Evolutionary conservation across 1,140 invertebrate genomes (phyloP).

Genomic region (Lysiphlebus fabarum): DNA sequence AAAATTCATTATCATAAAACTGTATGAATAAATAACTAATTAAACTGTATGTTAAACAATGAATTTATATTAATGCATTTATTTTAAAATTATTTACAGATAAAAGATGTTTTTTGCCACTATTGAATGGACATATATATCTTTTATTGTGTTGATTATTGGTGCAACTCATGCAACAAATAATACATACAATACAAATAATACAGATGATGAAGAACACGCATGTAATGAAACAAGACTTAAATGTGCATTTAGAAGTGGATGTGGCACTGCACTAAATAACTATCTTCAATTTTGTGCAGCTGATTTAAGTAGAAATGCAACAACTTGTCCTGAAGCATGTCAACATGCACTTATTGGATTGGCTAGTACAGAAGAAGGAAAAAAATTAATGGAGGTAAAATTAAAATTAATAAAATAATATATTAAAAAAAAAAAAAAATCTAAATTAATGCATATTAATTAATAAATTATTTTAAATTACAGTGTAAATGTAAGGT

Average conservation of each 20-base stretch:
- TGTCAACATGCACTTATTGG: constrained; percentile 75
- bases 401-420: constrained; percentile 35
- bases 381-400: constrained; percentile 69
- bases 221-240: no score
- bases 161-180: constrained; percentile 26
- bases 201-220: no score
- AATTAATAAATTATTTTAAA: constrained; percentile 1
- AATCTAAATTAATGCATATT: not conserved
- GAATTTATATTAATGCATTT: constrained; percentile 17
- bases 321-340: constrained; percentile 61
- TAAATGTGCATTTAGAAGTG: constrained; percentile 69
- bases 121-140: constrained; percentile 31
- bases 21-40: no score
- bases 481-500: constrained; percentile 70
- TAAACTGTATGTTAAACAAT: not conserved
- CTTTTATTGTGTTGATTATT: constrained; percentile 28
- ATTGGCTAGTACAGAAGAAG: constrained; percentile 73
- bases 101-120: constrained; percentile 39
- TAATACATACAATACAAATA: no score
- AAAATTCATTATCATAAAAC: not conserved
- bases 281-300: constrained; percentile 72
- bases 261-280: constrained; percentile 70
- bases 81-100: constrained; percentile 2
- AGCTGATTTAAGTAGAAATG: constrained; percentile 60
- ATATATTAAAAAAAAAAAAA: not conserved